Conservation (phyloP, 2,888 invertebrate species). For the Scaptomyza tumidula region DNA sequence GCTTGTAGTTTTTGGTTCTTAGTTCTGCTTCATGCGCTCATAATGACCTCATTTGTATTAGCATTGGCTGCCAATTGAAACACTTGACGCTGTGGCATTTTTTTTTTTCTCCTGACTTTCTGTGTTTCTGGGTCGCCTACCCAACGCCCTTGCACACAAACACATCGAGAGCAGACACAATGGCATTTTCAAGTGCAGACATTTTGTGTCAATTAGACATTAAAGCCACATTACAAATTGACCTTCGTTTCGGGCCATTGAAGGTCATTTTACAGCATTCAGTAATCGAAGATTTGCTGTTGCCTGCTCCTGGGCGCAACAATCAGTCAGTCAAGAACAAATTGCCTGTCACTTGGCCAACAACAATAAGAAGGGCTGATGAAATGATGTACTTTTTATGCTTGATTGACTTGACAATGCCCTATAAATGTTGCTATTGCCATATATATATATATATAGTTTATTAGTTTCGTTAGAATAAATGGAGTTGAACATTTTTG, state of each 20-base stretch:
- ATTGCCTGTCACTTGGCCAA: conserved; percentile 19
- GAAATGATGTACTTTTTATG: not conserved
- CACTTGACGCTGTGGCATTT: conserved; percentile 48
- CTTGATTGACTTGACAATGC: not conserved
- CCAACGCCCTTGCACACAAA: conserved; percentile 16
- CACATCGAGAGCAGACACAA: conserved; percentile 14
- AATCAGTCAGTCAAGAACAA: conserved; percentile 33
- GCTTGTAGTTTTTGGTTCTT: not conserved
- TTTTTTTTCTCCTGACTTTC: conserved; percentile 44
- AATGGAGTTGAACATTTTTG: too few species aligned
- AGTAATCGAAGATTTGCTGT: not conserved
- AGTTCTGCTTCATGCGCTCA: conserved; percentile 33
- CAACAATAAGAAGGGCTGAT: not conserved
- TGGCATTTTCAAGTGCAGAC: conserved; percentile 69
- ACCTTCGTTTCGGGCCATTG: conserved; percentile 37
- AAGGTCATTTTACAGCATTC: conserved; percentile 35
- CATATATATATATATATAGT: too few species aligned
- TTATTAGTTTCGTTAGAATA: too few species aligned
- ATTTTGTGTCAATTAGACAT: conserved; percentile 68
- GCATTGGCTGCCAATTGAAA: conserved; percentile 74
- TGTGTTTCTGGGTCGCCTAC: conserved; percentile 70
- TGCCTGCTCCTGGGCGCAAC: conserved; percentile 11
- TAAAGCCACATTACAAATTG: conserved; percentile 42
- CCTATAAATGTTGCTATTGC: not conserved
- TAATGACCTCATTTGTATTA: conserved; percentile 79